phyloP scores from a whole-genome alignment of 2,888 invertebrate species.

The Rhynchonema sp. region DNA sequence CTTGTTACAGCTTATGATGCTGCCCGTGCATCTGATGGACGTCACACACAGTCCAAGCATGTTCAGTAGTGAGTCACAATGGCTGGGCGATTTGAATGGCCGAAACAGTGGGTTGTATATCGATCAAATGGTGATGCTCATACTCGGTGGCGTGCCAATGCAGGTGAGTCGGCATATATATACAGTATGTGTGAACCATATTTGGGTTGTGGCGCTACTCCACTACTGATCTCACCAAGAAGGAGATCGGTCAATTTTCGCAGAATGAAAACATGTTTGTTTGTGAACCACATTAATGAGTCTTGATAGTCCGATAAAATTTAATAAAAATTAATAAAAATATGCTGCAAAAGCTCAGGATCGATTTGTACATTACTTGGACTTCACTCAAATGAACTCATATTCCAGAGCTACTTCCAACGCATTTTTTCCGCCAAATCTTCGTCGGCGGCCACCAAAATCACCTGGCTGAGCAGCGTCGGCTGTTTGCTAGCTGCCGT shows the following conservation, averaged over 20 bases:
- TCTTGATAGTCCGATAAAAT: no score
- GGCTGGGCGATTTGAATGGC: constrained; percentile 1
- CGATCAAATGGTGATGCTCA: constrained; percentile 1
- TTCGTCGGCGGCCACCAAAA: constrained; percentile 16
- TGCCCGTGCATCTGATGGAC: background rate
- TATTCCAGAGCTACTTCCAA: constrained; percentile 25
- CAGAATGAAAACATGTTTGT: no score
- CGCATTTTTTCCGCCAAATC: constrained; percentile 23
- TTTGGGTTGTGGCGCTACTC: no score
- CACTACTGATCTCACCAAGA: no score
- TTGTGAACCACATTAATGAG: no score
- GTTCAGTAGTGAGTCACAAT: background rate
- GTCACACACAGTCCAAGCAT: background rate
- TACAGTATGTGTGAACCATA: no score
- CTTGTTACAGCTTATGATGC: background rate
- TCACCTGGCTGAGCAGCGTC: constrained; percentile 20
- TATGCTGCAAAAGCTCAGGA: no score
- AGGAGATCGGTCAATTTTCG: no score
- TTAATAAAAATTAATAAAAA: no score
- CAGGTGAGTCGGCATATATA: constrained; percentile 1
- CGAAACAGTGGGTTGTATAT: constrained; percentile 1
- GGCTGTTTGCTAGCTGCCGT: constrained; percentile 22
- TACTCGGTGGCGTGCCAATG: constrained; percentile 2
- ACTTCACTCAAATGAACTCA: no score
- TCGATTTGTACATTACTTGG: no score